phyloP scores from a whole-genome alignment of 2,113 vertebrate species.

The Phyllostomus hastatus region DNA sequence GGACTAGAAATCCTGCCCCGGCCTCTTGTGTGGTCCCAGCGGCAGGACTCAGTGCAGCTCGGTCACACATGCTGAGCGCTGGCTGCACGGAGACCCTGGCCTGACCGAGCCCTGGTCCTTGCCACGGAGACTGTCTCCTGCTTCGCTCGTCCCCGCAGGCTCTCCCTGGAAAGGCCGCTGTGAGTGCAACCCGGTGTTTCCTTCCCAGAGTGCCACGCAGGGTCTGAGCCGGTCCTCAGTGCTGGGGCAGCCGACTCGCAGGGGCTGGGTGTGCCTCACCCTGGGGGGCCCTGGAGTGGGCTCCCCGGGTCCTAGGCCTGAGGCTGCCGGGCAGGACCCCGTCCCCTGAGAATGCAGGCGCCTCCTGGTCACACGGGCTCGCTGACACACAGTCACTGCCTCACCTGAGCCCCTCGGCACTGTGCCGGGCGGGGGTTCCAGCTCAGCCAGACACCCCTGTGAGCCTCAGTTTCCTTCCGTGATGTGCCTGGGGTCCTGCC shows the following conservation, averaged over 20 bases:
- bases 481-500: neutral
- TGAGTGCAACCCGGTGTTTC: neutral
- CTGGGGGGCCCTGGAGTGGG: neutral
- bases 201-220: rapidly evolving
- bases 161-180: neutral
- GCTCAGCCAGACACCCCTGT: neutral
- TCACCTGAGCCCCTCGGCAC: neutral
- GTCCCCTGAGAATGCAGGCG: neutral
- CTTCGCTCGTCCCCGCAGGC: neutral
- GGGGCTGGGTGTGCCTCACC: rapidly evolving
- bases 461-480: neutral
- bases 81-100: neutral
- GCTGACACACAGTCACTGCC: neutral
- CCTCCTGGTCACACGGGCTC: neutral
- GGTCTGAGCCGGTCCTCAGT: neutral
- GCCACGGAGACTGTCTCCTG: rapidly evolving
- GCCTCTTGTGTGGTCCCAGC: neutral
- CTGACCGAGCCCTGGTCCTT: too few species aligned
- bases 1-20: neutral
- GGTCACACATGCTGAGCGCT: rapidly evolving
- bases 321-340: neutral
- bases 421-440: neutral
- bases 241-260: rapidly evolving
- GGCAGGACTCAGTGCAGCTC: neutral
- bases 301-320: neutral